Evolutionary conservation across 2,113 vertebrate genomes (phyloP).

Genomic region (Thunnus thynnus): DNA sequence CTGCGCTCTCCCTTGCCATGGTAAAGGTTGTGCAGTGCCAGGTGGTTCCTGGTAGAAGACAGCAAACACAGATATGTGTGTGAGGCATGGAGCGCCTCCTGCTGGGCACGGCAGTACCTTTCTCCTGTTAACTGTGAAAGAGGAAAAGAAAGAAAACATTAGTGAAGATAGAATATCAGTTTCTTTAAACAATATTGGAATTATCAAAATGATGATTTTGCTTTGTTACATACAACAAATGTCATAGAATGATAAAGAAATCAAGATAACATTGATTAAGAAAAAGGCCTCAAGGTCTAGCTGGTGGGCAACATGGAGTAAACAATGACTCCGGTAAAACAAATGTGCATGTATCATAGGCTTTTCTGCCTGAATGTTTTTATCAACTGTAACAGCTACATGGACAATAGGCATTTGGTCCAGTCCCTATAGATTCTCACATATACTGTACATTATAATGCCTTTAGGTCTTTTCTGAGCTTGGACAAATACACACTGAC

Average conservation of each 20-base stretch:
- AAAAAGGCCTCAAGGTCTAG: conserved; percentile 10
- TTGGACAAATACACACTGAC: conserved; percentile 61
- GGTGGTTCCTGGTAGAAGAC: conserved; percentile 87
- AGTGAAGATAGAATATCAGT: background rate
- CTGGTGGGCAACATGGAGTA: conserved; percentile 20
- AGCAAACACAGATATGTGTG: conserved; percentile 93
- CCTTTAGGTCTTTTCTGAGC: conserved; percentile 14
- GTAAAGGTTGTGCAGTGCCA: conserved; percentile 89
- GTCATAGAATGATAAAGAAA: background rate
- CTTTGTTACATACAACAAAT: background rate
- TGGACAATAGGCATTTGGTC: conserved; percentile 13
- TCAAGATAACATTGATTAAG: background rate
- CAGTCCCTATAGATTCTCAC: background rate
- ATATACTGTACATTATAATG: conserved; percentile 38
- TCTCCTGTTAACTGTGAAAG: conserved; percentile 86
- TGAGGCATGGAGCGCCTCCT: conserved; percentile 91
- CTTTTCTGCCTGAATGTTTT: conserved; percentile 4
- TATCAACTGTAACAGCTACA: background rate
- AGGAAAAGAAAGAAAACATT: background rate
- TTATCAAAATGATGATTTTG: background rate
- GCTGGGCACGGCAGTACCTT: conserved; percentile 91
- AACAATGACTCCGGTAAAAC: background rate
- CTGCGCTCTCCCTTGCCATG: conserved; percentile 89
- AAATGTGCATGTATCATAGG: background rate
- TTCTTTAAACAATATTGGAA: background rate